Evolutionary conservation across 92 coral and sea anemone genomes (phyloP).

Genomic region (Actinostola sp.): DNA sequence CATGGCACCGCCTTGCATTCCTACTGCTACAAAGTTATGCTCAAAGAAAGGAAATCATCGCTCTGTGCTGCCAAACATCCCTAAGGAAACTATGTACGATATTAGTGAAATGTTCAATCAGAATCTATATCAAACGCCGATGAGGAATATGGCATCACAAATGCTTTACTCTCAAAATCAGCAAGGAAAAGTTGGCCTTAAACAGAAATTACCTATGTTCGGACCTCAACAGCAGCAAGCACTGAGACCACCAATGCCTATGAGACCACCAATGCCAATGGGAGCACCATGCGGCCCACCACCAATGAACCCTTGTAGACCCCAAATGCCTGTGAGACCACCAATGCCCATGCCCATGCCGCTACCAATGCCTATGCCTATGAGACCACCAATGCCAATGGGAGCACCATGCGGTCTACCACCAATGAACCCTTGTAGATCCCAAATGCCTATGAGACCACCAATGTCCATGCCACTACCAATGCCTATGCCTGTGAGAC

Average conservation of each 20-base stretch:
- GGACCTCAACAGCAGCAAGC: constrained; percentile 20
- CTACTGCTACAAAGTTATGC: constrained; percentile 34
- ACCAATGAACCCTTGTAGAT: constrained; percentile 14
- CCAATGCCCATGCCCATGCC: constrained; percentile 4
- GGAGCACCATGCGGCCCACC: background rate
- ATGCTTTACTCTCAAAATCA: background rate
- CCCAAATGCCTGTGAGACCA: constrained; percentile 3
- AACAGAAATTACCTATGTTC: background rate
- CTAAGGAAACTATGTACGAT: background rate
- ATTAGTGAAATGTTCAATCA: background rate
- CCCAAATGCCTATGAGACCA: constrained; percentile 14
- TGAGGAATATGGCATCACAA: constrained; percentile 12
- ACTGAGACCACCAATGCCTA: constrained; percentile 5
- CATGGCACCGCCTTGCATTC: constrained; percentile 50
- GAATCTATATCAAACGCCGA: constrained; percentile 11
- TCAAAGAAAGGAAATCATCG: constrained; percentile 26
- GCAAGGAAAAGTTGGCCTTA: background rate
- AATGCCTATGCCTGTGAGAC: constrained; percentile 26
- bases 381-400: constrained; percentile 11
- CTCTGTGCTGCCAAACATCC: constrained; percentile 1
- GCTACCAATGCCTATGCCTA: constrained; percentile 30
- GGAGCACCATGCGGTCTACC: constrained; percentile 11
- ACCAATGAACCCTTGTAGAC: too few species aligned
- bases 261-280: constrained; percentile 3
- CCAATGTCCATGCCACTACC: constrained; percentile 17